Evolutionary conservation across 30 jellyfish, hydroid and myxozoan genomes (phyloP), one percentile per base, ranked within the genome.

Genomic region (Clytia hemisphaerica): DNA sequence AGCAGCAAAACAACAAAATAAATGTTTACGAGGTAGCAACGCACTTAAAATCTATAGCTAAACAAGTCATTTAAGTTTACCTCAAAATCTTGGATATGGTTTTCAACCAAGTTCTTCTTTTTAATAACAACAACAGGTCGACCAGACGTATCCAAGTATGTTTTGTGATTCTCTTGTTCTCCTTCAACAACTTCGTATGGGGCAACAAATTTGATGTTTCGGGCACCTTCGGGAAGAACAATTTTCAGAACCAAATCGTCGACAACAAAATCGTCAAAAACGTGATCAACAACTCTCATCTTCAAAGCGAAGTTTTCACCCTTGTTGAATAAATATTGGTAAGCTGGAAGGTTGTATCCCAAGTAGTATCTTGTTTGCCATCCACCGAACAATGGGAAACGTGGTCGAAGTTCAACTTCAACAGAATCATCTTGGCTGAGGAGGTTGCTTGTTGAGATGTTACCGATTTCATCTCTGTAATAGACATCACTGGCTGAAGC

Each of bases 361-460:
- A 88, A 63, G 84, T 75, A 82, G 63, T 88, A 88, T 47, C 77
- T 76, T 6, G 97, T 88, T 48, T 88, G 86, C 97, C 97, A 88
- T 46, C 97, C 97, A 18, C 97, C 97, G 62, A 88, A 88, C 73
- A 88, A 72, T 1, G 97, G 97, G 51, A 88, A 88, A 49, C 97
- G 67, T 54, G 97, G 97, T 37, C 94, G 82, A 18, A 88, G 88
- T 31, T 88, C 94, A 30, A 88, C 76, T 28, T 79, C 97, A 16
- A 79, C 94, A 27, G 93, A 60, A 46, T 81, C 94, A 22, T 80
- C 93, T 32, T 65, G 87, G 40, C 49, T 67, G 6, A 75, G 68
- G 88, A 88, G 55, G 81, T 80, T 75, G 67, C 97, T 88, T 25
- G 97, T 88, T 5, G 97, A 88, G 61, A 88, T 88, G 35, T 88